Percentiles rank a stretch among this genome's conserved stretches.
Evolutionary conservation across 2,888 invertebrate genomes (phyloP).

Genomic region (Mayetiola destructor): DNA sequence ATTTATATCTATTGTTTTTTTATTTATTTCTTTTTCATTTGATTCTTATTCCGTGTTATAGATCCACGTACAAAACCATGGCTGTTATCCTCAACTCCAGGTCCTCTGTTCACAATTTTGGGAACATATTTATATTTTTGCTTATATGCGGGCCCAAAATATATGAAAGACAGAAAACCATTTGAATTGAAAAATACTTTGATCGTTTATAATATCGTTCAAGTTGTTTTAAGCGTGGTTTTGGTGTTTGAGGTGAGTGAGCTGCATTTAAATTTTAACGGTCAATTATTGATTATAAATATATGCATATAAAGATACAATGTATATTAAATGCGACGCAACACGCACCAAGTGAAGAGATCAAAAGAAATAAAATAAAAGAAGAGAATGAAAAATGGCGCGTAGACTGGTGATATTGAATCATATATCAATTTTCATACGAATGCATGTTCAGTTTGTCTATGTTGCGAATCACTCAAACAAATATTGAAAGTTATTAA

Average conservation of each 20-base stretch:
- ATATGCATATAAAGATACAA: no score
- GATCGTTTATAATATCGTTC: constrained; percentile 73
- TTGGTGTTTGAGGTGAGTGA: constrained; percentile 57
- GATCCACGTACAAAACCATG: constrained; percentile 56
- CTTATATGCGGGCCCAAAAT: constrained; percentile 63
- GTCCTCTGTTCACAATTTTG: constrained; percentile 52
- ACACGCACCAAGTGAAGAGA: no score
- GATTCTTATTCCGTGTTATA: constrained; percentile 35
- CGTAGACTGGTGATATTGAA: no score
- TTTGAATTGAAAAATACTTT: constrained; percentile 64
- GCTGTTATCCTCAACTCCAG: constrained; percentile 58
- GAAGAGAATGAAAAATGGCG: no score
- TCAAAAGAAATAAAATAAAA: no score
- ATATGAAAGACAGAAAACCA: constrained; percentile 79
- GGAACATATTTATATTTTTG: constrained; percentile 59
- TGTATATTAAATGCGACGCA: no score
- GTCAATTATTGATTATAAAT: no score
- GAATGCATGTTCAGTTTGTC: no score
- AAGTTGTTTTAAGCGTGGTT: constrained; percentile 70
- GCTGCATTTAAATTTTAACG: no score
- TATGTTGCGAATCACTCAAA: no score
- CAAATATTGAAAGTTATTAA: no score
- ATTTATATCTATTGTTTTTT: not conserved
- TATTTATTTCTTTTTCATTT: not conserved
- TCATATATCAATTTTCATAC: no score